Evolutionary conservation across 2,888 invertebrate species (phyloP).

Genomic region (Spatulosminthurus flaviceps): DNA sequence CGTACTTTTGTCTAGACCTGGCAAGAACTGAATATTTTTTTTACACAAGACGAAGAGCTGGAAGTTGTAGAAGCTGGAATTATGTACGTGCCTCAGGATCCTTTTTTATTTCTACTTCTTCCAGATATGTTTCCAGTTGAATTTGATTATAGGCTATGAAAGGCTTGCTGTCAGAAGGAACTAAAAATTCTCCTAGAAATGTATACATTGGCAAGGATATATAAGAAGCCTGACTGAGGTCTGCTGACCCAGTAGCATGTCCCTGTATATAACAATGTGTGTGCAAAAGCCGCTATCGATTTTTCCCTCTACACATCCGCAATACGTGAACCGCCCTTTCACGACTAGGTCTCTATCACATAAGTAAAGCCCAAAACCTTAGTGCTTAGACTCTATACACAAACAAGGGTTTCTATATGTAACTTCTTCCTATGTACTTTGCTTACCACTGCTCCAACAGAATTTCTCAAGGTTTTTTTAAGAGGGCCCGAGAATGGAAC

Average conservation of each 20-base stretch:
- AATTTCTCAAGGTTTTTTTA: too few species aligned
- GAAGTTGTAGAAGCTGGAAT: too few species aligned
- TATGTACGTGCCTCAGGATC: neutral
- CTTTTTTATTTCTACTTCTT: neutral
- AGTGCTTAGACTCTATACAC: too few species aligned
- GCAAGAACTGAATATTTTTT: neutral
- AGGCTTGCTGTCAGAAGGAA: slow-evolving; percentile 12
- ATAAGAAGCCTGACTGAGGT: neutral
- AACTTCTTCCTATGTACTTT: too few species aligned
- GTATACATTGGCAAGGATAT: slow-evolving; percentile 1
- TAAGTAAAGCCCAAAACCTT: neutral
- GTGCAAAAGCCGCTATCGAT: slow-evolving; percentile 32
- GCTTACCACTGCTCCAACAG: too few species aligned
- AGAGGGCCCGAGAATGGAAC: too few species aligned
- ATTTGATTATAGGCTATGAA: slow-evolving; percentile 9
- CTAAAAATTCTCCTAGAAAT: neutral
- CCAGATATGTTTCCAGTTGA: neutral
- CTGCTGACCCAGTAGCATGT: slow-evolving; percentile 4
- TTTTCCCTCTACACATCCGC: slow-evolving; percentile 33
- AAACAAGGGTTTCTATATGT: too few species aligned
- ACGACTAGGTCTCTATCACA: neutral
- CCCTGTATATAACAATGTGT: neutral
- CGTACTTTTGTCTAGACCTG: slow-evolving; percentile 19
- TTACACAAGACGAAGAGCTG: neutral
- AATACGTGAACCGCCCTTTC: slow-evolving; percentile 36